phyloP scores from a whole-genome alignment of 2,888 invertebrate genomes.

The Notocelia uddmanniana region DNA sequence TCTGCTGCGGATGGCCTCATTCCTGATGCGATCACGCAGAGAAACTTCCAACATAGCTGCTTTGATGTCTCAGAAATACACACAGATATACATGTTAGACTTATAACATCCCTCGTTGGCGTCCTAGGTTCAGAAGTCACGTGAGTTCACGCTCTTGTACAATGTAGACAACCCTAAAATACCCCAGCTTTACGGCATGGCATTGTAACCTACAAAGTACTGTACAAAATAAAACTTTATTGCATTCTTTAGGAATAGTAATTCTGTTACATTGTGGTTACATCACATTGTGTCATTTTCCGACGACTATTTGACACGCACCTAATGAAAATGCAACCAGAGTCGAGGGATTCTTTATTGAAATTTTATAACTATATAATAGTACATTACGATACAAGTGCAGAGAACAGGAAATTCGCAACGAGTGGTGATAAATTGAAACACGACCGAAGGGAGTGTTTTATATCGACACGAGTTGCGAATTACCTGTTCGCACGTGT shows the following conservation, averaged over 20 bases:
- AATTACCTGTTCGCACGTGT: too few relatives aligned
- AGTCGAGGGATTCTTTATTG: background rate
- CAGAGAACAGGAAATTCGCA: too few relatives aligned
- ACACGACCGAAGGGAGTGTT: too few relatives aligned
- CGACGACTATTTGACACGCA: background rate
- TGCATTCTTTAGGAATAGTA: slow-evolving; percentile 23
- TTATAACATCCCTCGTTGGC: background rate
- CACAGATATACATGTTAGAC: too few relatives aligned
- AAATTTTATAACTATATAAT: too few relatives aligned
- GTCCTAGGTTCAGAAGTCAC: background rate
- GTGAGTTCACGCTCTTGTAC: background rate
- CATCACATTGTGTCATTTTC: background rate
- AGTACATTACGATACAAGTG: too few relatives aligned
- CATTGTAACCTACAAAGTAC: slow-evolving; percentile 23
- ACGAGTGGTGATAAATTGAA: too few relatives aligned
- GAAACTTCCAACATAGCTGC: too few relatives aligned
- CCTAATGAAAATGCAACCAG: background rate
- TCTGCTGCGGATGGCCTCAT: too few relatives aligned
- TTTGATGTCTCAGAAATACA: too few relatives aligned
- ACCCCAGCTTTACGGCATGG: background rate
- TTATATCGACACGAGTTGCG: too few relatives aligned
- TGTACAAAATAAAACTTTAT: slow-evolving; percentile 15
- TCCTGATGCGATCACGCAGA: too few relatives aligned
- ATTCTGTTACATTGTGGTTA: slow-evolving; percentile 9
- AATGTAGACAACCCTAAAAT: slow-evolving; percentile 16